These are phyloP conservation scores for Brachionus koreanus DNA, from an alignment of 1,140 invertebrate species.

Conservation along the genomic window DNA sequence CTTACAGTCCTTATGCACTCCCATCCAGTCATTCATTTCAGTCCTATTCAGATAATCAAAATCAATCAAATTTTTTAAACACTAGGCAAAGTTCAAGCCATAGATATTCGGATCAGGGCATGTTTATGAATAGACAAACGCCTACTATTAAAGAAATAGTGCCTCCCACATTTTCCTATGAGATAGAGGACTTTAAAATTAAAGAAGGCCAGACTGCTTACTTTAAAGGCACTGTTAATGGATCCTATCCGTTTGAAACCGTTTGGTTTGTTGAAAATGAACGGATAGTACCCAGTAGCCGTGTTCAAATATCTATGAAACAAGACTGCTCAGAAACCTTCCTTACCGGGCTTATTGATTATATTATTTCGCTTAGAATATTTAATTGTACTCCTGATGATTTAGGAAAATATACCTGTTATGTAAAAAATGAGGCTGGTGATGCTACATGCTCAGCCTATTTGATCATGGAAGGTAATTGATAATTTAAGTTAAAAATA, in stretches of 20 bases:
- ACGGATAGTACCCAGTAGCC: neutral
- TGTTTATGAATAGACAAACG: neutral
- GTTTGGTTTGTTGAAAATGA: conserved; percentile 13
- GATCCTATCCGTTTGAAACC: conserved; percentile 35
- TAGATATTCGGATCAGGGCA: conserved; percentile 7
- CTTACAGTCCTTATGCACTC: neutral
- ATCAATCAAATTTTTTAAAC: neutral
- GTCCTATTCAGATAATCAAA: neutral
- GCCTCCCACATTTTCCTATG: conserved; percentile 34
- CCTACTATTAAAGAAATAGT: conserved; percentile 40
- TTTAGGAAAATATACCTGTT: conserved; percentile 65
- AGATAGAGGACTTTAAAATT: conserved; percentile 20
- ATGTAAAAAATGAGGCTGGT: conserved; percentile 55
- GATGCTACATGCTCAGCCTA: conserved; percentile 54
- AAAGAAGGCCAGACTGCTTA: conserved; percentile 18
- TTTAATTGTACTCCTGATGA: conserved; percentile 53
- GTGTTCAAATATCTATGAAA: conserved; percentile 7
- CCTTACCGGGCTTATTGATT: conserved; percentile 26
- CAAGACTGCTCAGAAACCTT: conserved; percentile 26
- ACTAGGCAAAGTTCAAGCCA: neutral
- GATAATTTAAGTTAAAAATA: neutral
- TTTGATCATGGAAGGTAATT: conserved; percentile 54
- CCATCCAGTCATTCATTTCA: neutral
- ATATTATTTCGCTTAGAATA: conserved; percentile 29
- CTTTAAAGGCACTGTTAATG: conserved; percentile 30